Evolutionary conservation across 2,797 vertebrate genomes (phyloP).

Genomic region (Halcyon badia): DNA sequence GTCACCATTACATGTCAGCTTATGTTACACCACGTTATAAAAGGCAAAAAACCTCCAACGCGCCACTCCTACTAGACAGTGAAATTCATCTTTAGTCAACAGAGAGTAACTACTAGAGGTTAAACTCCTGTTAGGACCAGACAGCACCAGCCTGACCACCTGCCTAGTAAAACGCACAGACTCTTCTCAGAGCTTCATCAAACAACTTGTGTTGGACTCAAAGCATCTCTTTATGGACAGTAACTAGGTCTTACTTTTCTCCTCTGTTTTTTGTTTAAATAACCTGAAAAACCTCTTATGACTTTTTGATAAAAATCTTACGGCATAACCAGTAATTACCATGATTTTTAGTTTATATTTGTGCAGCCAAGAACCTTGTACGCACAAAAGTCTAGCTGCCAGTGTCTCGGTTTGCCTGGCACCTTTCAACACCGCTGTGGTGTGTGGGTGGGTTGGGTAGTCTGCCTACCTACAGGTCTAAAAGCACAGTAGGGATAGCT

Average conservation of each 20-base stretch:
- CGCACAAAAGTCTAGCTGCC: background rate
- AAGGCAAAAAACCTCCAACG: background rate
- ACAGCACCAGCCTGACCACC: background rate
- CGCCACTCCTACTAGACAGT: background rate
- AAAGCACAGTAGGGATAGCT: background rate
- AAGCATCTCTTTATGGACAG: background rate
- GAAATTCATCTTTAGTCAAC: background rate
- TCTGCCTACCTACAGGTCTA: rapidly evolving
- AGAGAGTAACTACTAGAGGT: background rate
- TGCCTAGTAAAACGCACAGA: background rate
- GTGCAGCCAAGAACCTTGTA: background rate
- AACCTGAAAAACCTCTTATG: background rate
- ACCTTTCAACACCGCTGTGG: rapidly evolving
- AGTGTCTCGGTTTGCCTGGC: background rate
- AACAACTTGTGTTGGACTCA: background rate
- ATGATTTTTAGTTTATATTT: background rate
- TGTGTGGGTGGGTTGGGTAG: background rate
- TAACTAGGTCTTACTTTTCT: background rate
- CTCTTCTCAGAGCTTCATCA: background rate
- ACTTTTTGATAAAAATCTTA: background rate
- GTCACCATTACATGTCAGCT: background rate
- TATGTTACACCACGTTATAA: background rate
- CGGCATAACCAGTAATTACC: background rate
- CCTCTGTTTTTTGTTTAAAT: background rate
- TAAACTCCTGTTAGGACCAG: background rate